These are phyloP conservation scores for Naja naja DNA, from an alignment of 2,113 vertebrate genomes.

Conservation along the genomic window DNA sequence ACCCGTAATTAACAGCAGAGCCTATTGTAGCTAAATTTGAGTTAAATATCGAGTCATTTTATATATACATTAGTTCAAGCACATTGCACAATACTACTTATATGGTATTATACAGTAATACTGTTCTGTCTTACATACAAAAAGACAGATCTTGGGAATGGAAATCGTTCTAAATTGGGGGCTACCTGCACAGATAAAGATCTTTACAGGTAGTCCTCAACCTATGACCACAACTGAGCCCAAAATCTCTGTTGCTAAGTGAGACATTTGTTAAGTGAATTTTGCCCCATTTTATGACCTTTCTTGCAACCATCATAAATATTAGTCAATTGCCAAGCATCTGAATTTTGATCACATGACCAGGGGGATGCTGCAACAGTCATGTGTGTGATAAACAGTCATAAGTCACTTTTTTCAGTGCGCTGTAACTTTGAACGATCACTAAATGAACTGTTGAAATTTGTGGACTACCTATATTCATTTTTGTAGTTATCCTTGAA, in stretches of 20 bases:
- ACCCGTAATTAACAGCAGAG: not conserved
- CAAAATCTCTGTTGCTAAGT: not conserved
- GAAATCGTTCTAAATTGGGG: not conserved
- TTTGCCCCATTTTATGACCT: not conserved
- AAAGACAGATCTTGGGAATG: not conserved
- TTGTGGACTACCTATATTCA: too few species aligned
- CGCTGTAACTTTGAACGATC: not conserved
- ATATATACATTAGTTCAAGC: not conserved
- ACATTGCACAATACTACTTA: not conserved
- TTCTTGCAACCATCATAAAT: not conserved
- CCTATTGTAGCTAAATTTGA: not conserved
- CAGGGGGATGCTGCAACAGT: not conserved
- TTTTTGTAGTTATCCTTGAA: not conserved
- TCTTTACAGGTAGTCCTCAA: not conserved
- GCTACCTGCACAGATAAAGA: not conserved
- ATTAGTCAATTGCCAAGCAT: not conserved
- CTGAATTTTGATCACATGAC: not conserved
- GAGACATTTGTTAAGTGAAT: not conserved
- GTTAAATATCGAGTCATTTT: not conserved
- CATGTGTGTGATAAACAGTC: not conserved
- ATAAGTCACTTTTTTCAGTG: not conserved
- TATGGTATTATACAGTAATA: not conserved
- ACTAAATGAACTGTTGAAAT: not conserved
- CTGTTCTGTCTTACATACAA: not conserved
- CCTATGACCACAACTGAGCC: not conserved